Percentiles rank a stretch among this genome's conserved stretches.
Evolutionary conservation across 1,140 invertebrate genomes (phyloP).

Genomic region (Lepidostoma basale): DNA sequence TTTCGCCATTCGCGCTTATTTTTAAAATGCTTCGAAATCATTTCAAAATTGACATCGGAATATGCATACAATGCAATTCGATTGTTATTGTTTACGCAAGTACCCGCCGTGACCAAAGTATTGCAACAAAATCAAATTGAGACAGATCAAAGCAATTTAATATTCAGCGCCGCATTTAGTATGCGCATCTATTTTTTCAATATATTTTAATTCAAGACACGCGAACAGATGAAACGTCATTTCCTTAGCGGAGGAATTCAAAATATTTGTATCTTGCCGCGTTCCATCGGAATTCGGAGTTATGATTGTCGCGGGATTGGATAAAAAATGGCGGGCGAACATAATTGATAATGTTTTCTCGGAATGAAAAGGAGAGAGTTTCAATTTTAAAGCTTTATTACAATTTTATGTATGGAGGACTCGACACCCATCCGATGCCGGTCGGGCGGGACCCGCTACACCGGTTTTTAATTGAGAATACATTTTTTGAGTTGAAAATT

Average conservation of each 20-base stretch:
- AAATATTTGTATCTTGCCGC: neutral
- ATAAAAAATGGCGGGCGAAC: neutral
- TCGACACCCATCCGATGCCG: constrained; percentile 31
- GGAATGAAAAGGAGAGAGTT: constrained; percentile 2
- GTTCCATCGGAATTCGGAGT: neutral
- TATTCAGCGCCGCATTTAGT: too few species aligned
- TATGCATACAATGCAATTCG: too few species aligned
- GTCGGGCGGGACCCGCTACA: constrained; percentile 33
- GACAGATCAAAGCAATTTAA: too few species aligned
- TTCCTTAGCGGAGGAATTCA: neutral
- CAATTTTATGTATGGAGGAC: constrained; percentile 14
- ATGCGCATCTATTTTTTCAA: too few species aligned
- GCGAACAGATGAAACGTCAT: neutral
- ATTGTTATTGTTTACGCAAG: too few species aligned
- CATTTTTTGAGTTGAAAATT: constrained; percentile 24
- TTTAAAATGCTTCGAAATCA: too few species aligned
- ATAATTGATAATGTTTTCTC: constrained; percentile 8
- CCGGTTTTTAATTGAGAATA: constrained; percentile 45
- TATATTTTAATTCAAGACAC: too few species aligned
- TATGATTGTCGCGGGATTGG: too few species aligned
- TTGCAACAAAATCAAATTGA: too few species aligned
- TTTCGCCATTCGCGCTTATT: too few species aligned
- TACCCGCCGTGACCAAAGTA: too few species aligned
- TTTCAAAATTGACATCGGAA: too few species aligned
- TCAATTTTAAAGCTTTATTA: neutral